Evolutionary conservation across 2,797 vertebrate genomes (phyloP), one percentile per base, ranked within the genome.

Genomic region (Huso huso): DNA sequence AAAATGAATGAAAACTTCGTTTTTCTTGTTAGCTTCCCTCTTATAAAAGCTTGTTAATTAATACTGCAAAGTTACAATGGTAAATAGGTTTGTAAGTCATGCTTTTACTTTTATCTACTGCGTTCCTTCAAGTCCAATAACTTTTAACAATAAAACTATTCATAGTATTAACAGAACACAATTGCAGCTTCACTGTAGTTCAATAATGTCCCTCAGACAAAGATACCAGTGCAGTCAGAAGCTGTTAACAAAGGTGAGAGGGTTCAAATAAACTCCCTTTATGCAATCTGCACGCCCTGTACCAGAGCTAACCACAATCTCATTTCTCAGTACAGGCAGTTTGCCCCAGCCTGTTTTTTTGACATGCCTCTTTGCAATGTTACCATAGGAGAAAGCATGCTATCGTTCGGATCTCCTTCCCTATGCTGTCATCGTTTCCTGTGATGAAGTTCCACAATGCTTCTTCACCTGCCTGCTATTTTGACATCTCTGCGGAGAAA

Each of bases 311-410:
- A 66, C 65, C 48, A 12, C 6, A 7, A 48, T 53, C 11, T 66
- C 60, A 62, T 66, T 70, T 53, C 69, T 67, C 62, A 51, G 64
- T 15, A 15, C 23, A 50, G 61, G 65, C 13, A 10, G 10, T 66
- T 18, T 68, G 70, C 65, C 64, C 49, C 7, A 48, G 53, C 70
- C 64, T 68, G 70, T 52, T 62, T 48, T 15, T 18, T 49, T 11
- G 53, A 65, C 70, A 62, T 13, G 66, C 64, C 57, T 51, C 55
- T 55, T 64, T 49, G 57, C 57, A 67, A 66, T 63, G 66, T 59
- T 13, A 62, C 49, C 51, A 61, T 53, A 71, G 4, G 66, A 61
- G 66, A 67, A 61, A 61, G 8, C 61, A 13, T 68, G 15, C 66
- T 62, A 51, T 64, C 51, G 58, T 49, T 65, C 12, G 15, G 8